Evolutionary conservation across 2,113 vertebrate genomes (phyloP).

Genomic region (Pelodiscus sinensis): DNA sequence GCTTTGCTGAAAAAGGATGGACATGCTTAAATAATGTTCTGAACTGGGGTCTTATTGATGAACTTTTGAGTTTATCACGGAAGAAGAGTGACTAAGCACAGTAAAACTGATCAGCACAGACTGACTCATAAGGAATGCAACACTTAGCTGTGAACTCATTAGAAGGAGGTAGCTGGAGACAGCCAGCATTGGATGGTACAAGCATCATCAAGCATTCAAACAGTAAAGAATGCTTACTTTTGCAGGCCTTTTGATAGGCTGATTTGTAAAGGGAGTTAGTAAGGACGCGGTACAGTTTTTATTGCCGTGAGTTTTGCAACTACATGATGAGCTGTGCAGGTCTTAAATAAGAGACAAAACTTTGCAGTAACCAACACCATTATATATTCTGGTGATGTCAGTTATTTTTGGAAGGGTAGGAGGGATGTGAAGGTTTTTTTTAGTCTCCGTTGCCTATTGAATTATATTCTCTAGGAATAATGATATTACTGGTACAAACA

Average conservation of each 20-base stretch:
- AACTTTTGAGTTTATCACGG: neutral
- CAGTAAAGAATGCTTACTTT: neutral
- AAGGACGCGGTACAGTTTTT: neutral
- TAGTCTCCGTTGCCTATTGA: neutral
- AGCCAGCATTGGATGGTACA: neutral
- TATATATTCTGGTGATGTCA: rapidly evolving
- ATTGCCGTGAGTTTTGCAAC: rapidly evolving
- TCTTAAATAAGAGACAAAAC: rapidly evolving
- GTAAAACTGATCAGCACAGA: neutral
- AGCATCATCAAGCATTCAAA: neutral
- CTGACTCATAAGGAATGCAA: neutral
- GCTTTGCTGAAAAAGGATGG: conserved; percentile 18
- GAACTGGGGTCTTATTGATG: neutral
- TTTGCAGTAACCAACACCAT: neutral
- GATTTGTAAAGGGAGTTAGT: neutral
- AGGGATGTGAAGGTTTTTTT: neutral
- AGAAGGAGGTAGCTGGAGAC: neutral
- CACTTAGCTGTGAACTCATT: neutral
- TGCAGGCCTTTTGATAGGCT: neutral
- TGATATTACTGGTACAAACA: neutral
- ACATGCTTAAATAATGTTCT: neutral
- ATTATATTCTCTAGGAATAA: neutral
- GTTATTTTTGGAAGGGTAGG: rapidly evolving
- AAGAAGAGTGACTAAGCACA: neutral
- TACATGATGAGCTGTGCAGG: rapidly evolving